A percentile compares a stretch with the other conserved stretches of the same genome.
phyloP scores from a whole-genome alignment of 92 coral and sea anemone genomes.

The Parazoanthus atlanticus region DNA sequence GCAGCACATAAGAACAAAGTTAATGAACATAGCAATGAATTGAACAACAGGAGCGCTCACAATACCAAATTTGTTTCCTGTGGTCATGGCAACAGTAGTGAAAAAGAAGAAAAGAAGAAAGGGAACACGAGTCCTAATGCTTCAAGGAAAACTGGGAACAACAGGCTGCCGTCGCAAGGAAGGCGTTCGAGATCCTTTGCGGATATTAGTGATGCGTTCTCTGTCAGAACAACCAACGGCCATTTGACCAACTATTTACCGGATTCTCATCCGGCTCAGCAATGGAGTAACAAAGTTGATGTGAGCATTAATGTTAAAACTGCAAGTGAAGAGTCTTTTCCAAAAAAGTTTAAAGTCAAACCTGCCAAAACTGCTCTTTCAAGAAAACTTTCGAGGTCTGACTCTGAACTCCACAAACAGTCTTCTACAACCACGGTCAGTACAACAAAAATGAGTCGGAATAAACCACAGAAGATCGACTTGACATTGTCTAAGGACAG shows the following conservation, averaged over 20 bases:
- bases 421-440: background rate
- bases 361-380: background rate
- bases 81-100: background rate
- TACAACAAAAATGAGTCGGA: background rate
- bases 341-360: background rate
- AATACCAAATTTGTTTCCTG: background rate
- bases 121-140: background rate
- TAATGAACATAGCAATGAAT: background rate
- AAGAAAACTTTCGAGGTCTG: conserved; percentile 14
- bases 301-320: background rate
- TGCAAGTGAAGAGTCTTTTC: background rate
- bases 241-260: background rate
- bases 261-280: background rate
- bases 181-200: background rate
- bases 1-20: background rate
- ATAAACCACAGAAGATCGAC: conserved; percentile 1
- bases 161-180: background rate
- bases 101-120: background rate
- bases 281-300: background rate
- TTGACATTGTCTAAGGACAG: background rate
- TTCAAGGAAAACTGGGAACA: background rate
- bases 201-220: background rate
- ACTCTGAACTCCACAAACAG: background rate
- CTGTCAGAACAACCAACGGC: background rate
- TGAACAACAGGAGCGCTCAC: background rate